Evolutionary conservation across 2,888 invertebrate genomes (phyloP).

Genomic region (Cremastinae sp.): DNA sequence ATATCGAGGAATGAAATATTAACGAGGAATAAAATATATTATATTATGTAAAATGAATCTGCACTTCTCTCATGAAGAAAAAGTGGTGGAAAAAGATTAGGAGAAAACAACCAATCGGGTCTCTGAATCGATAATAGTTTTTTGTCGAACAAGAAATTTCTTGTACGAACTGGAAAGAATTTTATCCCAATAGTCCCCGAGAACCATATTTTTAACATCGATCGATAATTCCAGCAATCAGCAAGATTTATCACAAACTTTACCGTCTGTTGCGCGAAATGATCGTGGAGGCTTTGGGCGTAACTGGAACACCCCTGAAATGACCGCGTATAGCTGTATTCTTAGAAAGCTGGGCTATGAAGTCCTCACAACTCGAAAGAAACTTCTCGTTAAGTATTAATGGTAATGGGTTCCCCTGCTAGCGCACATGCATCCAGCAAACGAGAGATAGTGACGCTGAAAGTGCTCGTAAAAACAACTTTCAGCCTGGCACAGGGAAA

Average conservation of each 20-base stretch:
- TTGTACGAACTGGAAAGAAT: conserved; percentile 2
- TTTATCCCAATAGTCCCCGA: neutral
- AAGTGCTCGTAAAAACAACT: conserved; percentile 41
- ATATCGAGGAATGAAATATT: no score
- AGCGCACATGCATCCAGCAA: conserved; percentile 25
- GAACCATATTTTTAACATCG: conserved; percentile 62
- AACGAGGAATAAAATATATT: no score
- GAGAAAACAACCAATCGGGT: no score
- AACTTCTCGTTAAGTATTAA: conserved; percentile 69
- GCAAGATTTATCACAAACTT: conserved; percentile 65
- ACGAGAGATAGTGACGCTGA: conserved; percentile 12
- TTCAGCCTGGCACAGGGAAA: conserved; percentile 6
- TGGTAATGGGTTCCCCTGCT: conserved; percentile 63
- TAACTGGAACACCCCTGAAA: conserved; percentile 8
- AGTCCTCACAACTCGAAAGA: conserved; percentile 23
- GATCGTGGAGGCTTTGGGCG: conserved; percentile 2
- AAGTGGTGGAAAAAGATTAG: no score
- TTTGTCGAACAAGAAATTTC: neutral
- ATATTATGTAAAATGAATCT: no score
- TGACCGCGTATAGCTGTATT: neutral
- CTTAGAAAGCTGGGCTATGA: neutral
- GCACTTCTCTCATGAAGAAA: neutral
- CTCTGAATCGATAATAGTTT: neutral
- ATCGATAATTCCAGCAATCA: conserved; percentile 54
- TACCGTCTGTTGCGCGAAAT: conserved; percentile 16